These are phyloP conservation scores for Sisor rabdophorus DNA, from an alignment of 2,113 vertebrate genomes.

Conservation along the genomic window DNA sequence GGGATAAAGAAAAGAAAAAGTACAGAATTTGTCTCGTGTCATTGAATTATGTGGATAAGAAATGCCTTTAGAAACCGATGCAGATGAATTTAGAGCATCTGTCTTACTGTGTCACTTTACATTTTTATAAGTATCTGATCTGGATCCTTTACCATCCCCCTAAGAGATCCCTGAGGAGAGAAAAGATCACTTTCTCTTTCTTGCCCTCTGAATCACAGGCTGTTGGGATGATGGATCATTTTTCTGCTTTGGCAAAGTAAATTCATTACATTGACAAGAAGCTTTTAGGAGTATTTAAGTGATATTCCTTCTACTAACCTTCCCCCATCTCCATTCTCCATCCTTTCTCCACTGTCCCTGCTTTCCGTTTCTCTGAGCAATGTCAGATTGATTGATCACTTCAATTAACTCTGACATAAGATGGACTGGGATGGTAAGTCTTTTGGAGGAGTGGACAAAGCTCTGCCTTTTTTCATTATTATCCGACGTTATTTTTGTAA, in stretches of 20 bases:
- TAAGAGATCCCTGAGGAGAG: slow-evolving; percentile 1
- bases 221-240: slow-evolving; percentile 35
- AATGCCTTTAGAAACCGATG: slow-evolving; percentile 33
- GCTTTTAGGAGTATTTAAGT: slow-evolving; percentile 35
- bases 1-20: not conserved
- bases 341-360: slow-evolving; percentile 33
- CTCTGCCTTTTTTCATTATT: slow-evolving; percentile 14
- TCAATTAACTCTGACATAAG: slow-evolving; percentile 57
- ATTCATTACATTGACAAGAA: slow-evolving; percentile 36
- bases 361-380: slow-evolving; percentile 52
- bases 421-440: slow-evolving; percentile 5
- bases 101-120: not conserved
- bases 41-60: slow-evolving; percentile 43
- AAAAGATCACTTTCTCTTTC: slow-evolving; percentile 1
- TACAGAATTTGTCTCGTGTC: not conserved
- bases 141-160: not conserved
- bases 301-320: slow-evolving; percentile 3
- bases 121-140: slow-evolving; percentile 13
- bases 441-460: slow-evolving; percentile 17
- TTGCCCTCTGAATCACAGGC: slow-evolving; percentile 1
- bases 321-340: slow-evolving; percentile 2
- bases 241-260: slow-evolving; percentile 31
- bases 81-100: slow-evolving; percentile 4
- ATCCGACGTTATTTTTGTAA: not conserved
- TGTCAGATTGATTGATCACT: slow-evolving; percentile 67